phyloP scores from a whole-genome alignment of 2,797 vertebrate species.

The Onychomys torridus region DNA sequence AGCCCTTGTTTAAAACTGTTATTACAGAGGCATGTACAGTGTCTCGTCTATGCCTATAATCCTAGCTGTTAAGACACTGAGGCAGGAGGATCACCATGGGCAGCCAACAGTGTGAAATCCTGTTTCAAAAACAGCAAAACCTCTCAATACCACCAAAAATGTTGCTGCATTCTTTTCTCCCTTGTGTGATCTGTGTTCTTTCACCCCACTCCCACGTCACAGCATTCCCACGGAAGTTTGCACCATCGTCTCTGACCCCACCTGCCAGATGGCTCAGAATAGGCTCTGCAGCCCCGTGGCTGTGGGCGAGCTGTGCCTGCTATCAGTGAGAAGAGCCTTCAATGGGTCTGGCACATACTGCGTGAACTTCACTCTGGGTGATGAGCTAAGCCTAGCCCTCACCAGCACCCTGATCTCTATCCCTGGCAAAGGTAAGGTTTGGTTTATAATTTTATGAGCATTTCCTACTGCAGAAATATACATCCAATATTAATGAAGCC shows the following conservation, averaged over 20 bases:
- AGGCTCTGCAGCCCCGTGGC: slow-evolving; percentile 90
- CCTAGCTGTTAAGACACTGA: background rate
- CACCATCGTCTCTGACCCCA: slow-evolving; percentile 92
- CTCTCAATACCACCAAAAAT: background rate
- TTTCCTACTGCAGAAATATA: background rate
- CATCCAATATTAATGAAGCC: background rate
- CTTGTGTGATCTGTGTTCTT: rapidly evolving
- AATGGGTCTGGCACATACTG: slow-evolving; percentile 94
- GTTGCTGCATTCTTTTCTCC: background rate
- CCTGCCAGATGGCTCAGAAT: slow-evolving; percentile 89
- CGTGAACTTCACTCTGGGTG: slow-evolving; percentile 94
- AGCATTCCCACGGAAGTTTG: slow-evolving; percentile 95
- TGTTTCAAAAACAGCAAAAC: background rate
- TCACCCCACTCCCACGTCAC: rapidly evolving
- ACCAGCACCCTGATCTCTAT: slow-evolving; percentile 93
- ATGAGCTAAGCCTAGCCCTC: slow-evolving; percentile 90
- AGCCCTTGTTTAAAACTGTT: background rate
- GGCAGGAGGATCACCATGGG: background rate
- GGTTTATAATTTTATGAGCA: background rate
- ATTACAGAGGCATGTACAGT: background rate
- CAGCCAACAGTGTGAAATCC: background rate
- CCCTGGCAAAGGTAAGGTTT: slow-evolving; percentile 83
- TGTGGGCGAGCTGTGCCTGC: slow-evolving; percentile 85
- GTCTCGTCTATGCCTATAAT: background rate
- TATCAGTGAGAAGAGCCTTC: slow-evolving; percentile 92